Base-by-base conservation (phyloP, 2,888 invertebrate genomes). In the Anthrax anthrax region DNA sequence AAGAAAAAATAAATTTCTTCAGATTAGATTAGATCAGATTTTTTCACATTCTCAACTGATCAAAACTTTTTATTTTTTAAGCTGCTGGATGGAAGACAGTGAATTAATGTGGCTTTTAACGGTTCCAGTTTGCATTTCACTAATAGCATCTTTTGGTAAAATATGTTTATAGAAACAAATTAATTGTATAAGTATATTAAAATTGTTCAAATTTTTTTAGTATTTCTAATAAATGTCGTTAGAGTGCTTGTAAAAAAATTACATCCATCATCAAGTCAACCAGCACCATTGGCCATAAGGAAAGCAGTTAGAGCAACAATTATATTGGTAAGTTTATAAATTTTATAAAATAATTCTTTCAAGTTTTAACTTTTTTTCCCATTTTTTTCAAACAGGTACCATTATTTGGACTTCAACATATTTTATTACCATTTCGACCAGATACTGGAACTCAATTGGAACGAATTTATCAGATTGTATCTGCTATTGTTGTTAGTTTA, bases 231-330 rank as follows among this genome's bases (percentile, higher is more conserved):
- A 51, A 81, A 81, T 61, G 80, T 81, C 5, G 70, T 82, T 10
- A 70, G 76, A 4, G 76, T 80, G 1, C 72, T 79, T 47, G 63
- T 81, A 2, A 77, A 75, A 2, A 81, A 81, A 54, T 64, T 81
- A 50, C 75, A 75, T 58, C 76, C 77, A 2, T 72, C 73, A 36
- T 76, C 77, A 8, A 72, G 75, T 10, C 77, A 76, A 51, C 76
- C 75, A 1, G 73, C 75, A 0, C 75, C 77, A 0, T 55, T 71
- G 34, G 75, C 77, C 17, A 75, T 78, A 42, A 67, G 71, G 39
- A 79, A 83, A 57, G 83, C 84, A 0, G 77, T 77, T 0, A 67
- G 82, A 46, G 84, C 85, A 1, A 78, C 81, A 0, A 70, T 84
- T 8, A 81, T 85, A 52, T 68, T 85, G 59, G 80, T 73, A 61